A percentile compares a stretch with the other conserved stretches of the same genome.
Evolutionary conservation across 2,888 invertebrate species (phyloP).

Genomic region (Anarsia innoxiella): DNA sequence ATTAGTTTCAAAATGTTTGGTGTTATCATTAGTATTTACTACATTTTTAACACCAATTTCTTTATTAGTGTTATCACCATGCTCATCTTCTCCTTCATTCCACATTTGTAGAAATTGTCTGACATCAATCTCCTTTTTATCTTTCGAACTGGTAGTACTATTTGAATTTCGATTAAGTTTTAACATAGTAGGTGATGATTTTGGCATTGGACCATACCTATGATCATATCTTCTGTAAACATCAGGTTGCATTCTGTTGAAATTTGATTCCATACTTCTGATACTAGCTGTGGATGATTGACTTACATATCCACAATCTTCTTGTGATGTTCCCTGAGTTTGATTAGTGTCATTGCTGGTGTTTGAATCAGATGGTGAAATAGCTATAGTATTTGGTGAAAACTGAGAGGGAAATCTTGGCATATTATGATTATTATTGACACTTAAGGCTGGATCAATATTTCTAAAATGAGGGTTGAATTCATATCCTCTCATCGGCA

Average conservation of each 20-base stretch:
- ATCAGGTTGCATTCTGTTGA: conserved; percentile 44
- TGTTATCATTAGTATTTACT: conserved; percentile 27
- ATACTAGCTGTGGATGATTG: conserved; percentile 62
- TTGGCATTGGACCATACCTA: conserved; percentile 37
- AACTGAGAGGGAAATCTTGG: conserved; percentile 52
- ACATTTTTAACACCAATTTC: conserved; percentile 32
- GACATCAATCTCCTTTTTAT: conserved; percentile 55
- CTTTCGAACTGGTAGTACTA: conserved; percentile 30
- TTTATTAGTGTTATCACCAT: conserved; percentile 36
- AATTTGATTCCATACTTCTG: conserved; percentile 54
- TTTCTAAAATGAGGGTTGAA: conserved; percentile 47
- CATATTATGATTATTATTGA: conserved; percentile 34
- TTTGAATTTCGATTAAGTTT: conserved; percentile 31
- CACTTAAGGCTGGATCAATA: conserved; percentile 41
- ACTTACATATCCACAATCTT: conserved; percentile 69
- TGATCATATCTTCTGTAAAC: conserved; percentile 47
- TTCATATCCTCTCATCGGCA: conserved; percentile 46
- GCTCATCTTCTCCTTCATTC: conserved; percentile 70
- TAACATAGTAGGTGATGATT: conserved; percentile 29
- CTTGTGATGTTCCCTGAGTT: conserved; percentile 45
- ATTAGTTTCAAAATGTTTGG: conserved; percentile 33
- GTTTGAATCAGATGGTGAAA: conserved; percentile 65
- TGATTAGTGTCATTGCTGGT: conserved; percentile 56
- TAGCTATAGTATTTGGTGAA: conserved; percentile 58
- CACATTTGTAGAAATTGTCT: conserved; percentile 70